Base-by-base conservation (phyloP, 1,140 invertebrate genomes). In the Hormaphis cornu region DNA sequence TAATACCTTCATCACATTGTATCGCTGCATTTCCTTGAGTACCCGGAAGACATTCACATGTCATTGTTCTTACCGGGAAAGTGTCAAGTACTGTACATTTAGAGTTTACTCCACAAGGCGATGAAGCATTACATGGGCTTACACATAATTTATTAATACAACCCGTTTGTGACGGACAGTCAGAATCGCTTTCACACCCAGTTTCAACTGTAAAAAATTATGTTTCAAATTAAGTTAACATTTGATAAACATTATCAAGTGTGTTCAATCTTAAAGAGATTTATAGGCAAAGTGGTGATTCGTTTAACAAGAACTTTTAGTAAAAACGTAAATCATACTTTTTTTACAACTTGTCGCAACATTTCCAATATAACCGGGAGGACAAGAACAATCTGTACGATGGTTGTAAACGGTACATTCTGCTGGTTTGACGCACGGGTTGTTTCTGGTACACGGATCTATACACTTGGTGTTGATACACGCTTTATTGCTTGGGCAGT, bases 31-130 rank as follows among this genome's bases (percentile, higher is more conserved):
- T 89, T 77, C 89, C 89, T 77, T 84, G 85, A 76, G 89, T 93
- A 52, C 90, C 89, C 26, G 88, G 86, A n/a, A 88, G 76, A 76
- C 92, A 95, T 77, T 89, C 85, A 73, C 93, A 95, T 69, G 90
- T 85, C 89, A 94, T 91, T 16, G 91, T 93, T 74, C 88, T 83
- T 0, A 94, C 86, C 1, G 91, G 90, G 24, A 85, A 78, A 0
- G 91, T 91, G 74, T 94, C 87, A 4, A 89, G 77, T 1, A 93
- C 86, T 56, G 84, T 85, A 74, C 93, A 95, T 63, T 85, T 81
- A 0, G 90, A 87, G 72, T 92, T 92, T 9, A 84, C 81, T 35
- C 89, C 88, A 74, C 93, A 95, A 0, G 92, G 91, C 73, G 86
- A 81, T 4, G 87, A 87, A 35, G 85, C 84, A 33, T 82, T 79